Base-by-base conservation (phyloP, 2,113 vertebrate genomes). In the Cephalopholis sonnerati region DNA sequence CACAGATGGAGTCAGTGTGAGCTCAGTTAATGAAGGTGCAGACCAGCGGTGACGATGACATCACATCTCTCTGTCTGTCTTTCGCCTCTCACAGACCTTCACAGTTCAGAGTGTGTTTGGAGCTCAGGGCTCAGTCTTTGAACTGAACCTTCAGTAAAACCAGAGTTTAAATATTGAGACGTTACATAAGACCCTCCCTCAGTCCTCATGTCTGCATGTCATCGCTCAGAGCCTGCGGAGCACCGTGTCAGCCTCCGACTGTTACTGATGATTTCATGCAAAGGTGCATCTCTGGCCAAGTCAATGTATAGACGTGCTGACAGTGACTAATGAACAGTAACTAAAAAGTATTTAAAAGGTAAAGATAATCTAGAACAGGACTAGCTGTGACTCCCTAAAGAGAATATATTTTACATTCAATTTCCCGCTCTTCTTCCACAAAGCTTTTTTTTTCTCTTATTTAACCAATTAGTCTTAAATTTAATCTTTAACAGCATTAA, bases 151-250 rank as follows among this genome's bases (percentile, higher is more conserved):
- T 29, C 39, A 44, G 36, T 46, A 24, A 69, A 75, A 29, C 54
- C 61, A 29, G 7, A 41, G 57, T 36, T 54, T 6, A 54, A 36
- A 22, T 24, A 16, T 5, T 27, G 12, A 57, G 12, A 44, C 5
- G 55, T 77, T 77, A 20, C 66, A 77, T 29, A 72, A 77, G 27
- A 48, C 29, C 27, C 57, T 50, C 55, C 36, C 46, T 61, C 50
- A 27, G 11, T 15, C 27, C 44, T n/a, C 32, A 1, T 3, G 27
- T 62, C 27, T 7, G 3, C 5, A 46, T 4, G 2, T 1, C 39
- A 22, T 51, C 50, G 0, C 7, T 22, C 50, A 9, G 50, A 53
- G 50, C 50, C 18, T 18, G 50, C 3, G 20, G 7, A 20, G 9
- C 7, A 18, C 50, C 20, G 50, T 22, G 50, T 53, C 50, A 53